A percentile compares a stretch with the other conserved stretches of the same genome.
These are phyloP conservation scores for Serrognathus titanus DNA, from an alignment of 2,888 invertebrate species.

Conservation along the genomic window DNA sequence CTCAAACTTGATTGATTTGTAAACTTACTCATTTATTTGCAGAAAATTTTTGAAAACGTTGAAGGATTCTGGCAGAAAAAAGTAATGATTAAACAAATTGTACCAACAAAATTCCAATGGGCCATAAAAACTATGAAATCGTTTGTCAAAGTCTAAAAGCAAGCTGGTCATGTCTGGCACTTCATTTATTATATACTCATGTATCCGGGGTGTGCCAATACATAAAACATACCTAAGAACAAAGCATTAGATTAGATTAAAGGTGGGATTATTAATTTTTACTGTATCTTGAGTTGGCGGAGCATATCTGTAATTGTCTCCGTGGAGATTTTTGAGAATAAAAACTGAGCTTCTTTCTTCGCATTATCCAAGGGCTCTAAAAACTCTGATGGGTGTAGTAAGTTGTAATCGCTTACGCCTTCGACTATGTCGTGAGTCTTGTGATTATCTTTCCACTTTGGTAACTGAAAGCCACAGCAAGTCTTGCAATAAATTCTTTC, in stretches of 20 bases:
- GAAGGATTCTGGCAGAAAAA: conserved; percentile 65
- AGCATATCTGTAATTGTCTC: conserved; percentile 63
- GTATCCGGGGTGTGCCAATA: conserved; percentile 80
- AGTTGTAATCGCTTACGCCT: conserved; percentile 56
- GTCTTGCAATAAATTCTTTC: conserved; percentile 62
- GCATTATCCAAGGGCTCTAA: conserved; percentile 68
- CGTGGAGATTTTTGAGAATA: conserved; percentile 70
- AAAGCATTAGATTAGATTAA: conserved; percentile 12
- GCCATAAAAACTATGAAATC: conserved; percentile 64
- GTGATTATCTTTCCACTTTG: conserved; percentile 49
- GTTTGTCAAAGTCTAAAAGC: conserved; percentile 77
- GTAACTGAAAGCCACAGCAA: conserved; percentile 57
- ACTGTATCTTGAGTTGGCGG: conserved; percentile 58
- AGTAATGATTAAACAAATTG: conserved; percentile 88
- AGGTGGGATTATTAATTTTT: conserved; percentile 17
- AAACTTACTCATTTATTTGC: conserved; percentile 53
- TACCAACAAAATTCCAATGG: conserved; percentile 72
- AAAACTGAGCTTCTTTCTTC: conserved; percentile 83
- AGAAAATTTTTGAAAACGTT: conserved; percentile 61
- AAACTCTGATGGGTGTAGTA: conserved; percentile 63
- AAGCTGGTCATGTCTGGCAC: conserved; percentile 55
- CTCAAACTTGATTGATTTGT: conserved; percentile 4
- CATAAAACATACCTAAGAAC: conserved; percentile 70
- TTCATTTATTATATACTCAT: conserved; percentile 60
- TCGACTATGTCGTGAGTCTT: conserved; percentile 54